phyloP scores from a whole-genome alignment of 2,888 invertebrate genomes.

The Lasioglossum villosulum region DNA sequence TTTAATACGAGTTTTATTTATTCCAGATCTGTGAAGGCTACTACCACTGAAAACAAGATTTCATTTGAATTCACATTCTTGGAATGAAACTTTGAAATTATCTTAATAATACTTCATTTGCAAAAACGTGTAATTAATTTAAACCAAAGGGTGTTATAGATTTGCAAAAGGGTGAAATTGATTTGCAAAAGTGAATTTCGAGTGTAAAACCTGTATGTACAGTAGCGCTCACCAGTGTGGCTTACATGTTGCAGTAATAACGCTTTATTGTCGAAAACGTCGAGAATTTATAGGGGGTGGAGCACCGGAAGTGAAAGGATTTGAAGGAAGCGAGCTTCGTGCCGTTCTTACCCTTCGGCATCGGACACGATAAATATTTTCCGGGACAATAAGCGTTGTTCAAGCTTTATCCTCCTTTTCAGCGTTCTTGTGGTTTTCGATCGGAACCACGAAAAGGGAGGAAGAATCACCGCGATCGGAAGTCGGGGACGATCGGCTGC shows the following conservation, averaged over 20 bases:
- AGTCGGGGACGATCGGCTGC: conserved; percentile 74
- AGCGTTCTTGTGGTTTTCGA: conserved; percentile 72
- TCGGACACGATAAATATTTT: conserved; percentile 80
- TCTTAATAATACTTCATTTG: too few relatives aligned
- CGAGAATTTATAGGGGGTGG: conserved; percentile 54
- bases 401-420: conserved; percentile 56
- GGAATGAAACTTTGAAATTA: too few relatives aligned
- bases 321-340: conserved; percentile 48
- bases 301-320: conserved; percentile 50
- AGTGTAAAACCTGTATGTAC: neutral
- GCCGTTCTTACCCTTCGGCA: conserved; percentile 36
- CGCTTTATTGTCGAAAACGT: neutral
- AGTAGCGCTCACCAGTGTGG: neutral
- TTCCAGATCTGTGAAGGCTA: too few relatives aligned
- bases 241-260: neutral
- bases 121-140: too few relatives aligned
- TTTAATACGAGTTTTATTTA: too few relatives aligned
- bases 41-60: too few relatives aligned
- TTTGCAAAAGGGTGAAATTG: too few relatives aligned
- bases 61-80: too few relatives aligned
- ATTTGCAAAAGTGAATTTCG: too few relatives aligned
- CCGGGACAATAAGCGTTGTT: conserved; percentile 75
- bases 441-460: conserved; percentile 69
- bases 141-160: too few relatives aligned
- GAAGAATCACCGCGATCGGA: conserved; percentile 70